phyloP scores from a whole-genome alignment of 1,140 invertebrate species.

The Heliconius himera region DNA sequence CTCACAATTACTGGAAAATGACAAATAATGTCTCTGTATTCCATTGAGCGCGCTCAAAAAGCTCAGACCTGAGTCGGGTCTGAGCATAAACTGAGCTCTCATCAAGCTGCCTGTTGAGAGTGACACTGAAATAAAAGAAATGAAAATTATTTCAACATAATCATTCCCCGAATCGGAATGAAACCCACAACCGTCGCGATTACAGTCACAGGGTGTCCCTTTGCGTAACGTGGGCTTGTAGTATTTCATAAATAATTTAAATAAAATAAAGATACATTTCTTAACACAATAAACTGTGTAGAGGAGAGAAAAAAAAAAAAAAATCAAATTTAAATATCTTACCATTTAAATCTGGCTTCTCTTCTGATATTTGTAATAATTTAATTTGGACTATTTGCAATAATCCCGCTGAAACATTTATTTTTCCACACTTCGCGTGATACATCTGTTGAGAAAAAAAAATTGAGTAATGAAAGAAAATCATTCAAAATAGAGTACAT shows the following conservation, averaged over 20 bases:
- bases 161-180: background rate
- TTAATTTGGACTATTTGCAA: background rate
- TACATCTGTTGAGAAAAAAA: background rate
- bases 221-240: too few relatives aligned
- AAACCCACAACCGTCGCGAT: background rate
- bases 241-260: too few relatives aligned
- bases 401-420: background rate
- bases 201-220: background rate
- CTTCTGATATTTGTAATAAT: background rate
- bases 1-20: constrained; percentile 50
- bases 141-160: background rate
- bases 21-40: constrained; percentile 56
- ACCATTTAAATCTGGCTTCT: constrained; percentile 1
- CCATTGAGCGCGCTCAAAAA: constrained; percentile 41
- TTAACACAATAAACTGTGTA: too few relatives aligned
- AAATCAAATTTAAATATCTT: background rate
- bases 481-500: too few relatives aligned
- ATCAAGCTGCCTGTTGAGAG: constrained; percentile 52
- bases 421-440: background rate
- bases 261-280: too few relatives aligned
- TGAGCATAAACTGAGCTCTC: constrained; percentile 47
- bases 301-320: too few relatives aligned
- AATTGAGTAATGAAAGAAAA: too few relatives aligned
- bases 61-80: constrained; percentile 10
- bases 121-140: constrained; percentile 47